Percentiles rank a stretch among this genome's conserved stretches.
Conservation (phyloP, 2,797 vertebrate genomes). For the Glyptemys insculpta region DNA sequence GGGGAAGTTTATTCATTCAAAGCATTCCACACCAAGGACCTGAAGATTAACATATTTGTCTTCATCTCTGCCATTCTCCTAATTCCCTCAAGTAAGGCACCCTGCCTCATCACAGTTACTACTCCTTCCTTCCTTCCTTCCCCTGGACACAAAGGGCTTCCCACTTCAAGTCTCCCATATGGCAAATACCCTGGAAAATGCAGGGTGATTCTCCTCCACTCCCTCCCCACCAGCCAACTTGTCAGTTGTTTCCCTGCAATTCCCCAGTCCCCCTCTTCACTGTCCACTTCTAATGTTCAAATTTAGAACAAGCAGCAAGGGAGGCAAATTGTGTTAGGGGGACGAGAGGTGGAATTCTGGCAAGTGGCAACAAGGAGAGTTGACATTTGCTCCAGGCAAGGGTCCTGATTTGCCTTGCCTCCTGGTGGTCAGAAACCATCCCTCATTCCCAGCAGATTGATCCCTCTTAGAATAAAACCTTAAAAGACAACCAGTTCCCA, state of each 20-base stretch:
- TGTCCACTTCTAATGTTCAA: neutral
- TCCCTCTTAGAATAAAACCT: neutral
- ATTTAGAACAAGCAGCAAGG: neutral
- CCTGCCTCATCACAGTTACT: slow-evolving; percentile 27
- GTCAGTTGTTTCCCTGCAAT: neutral
- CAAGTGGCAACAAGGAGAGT: neutral
- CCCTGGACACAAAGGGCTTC: slow-evolving; percentile 21
- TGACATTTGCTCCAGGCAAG: neutral
- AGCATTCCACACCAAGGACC: slow-evolving; percentile 1
- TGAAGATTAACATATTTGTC: slow-evolving; percentile 7
- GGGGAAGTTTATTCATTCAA: slow-evolving; percentile 45
- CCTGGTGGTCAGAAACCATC: neutral
- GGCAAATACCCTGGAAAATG: neutral
- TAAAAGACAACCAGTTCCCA: neutral
- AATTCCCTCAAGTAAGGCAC: neutral
- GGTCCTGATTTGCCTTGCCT: neutral
- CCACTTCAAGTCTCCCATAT: neutral
- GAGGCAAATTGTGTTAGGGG: neutral
- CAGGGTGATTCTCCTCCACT: neutral
- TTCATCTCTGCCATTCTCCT: slow-evolving; percentile 14
- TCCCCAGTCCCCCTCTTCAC: neutral
- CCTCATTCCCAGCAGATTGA: neutral
- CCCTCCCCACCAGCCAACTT: neutral
- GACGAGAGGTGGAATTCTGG: neutral
- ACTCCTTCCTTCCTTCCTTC: slow-evolving; percentile 3